phyloP scores from a whole-genome alignment of 2,797 vertebrate genomes.

The Sebastes miniatus region DNA sequence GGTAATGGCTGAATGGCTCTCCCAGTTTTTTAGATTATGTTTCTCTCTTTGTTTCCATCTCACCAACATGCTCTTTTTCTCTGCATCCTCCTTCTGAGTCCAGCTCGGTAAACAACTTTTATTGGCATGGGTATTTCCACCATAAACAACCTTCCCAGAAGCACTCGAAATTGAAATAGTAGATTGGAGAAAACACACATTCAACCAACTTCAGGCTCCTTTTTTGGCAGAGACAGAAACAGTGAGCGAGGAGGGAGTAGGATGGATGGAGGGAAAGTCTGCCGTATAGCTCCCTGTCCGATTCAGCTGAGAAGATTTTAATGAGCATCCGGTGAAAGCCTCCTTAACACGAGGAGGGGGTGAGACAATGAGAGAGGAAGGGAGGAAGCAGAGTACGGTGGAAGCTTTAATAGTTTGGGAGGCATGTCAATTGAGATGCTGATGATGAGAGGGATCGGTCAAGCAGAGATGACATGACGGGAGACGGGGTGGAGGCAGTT shows the following conservation, averaged over 20 bases:
- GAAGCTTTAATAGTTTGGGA: conserved; percentile 28
- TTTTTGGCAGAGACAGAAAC: conserved; percentile 23
- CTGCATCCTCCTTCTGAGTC: conserved; percentile 15
- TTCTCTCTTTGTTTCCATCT: background rate
- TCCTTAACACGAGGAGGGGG: conserved; percentile 28
- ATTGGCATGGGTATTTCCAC: conserved; percentile 27
- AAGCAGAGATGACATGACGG: conserved; percentile 32
- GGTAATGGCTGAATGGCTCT: background rate
- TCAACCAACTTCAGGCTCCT: conserved; percentile 7
- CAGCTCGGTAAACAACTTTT: conserved; percentile 17
- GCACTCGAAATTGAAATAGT: conserved; percentile 40
- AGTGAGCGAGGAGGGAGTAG: background rate
- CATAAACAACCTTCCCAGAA: conserved; percentile 36
- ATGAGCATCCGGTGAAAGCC: conserved; percentile 47
- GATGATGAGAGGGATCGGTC: conserved; percentile 45
- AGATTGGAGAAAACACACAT: conserved; percentile 20
- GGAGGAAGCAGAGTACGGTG: background rate
- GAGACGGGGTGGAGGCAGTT: background rate
- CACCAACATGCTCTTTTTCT: conserved; percentile 13
- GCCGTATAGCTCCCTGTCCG: conserved; percentile 23
- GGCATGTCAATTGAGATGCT: conserved; percentile 24
- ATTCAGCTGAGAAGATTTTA: conserved; percentile 59
- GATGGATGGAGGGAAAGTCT: conserved; percentile 8
- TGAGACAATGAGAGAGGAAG: conserved; percentile 2
- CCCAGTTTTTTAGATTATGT: background rate